A percentile compares a stretch with the other conserved stretches of the same genome.
These are phyloP conservation scores for Drosophila meridiana DNA, from an alignment of 2,888 invertebrate species.

Conservation along the genomic window DNA sequence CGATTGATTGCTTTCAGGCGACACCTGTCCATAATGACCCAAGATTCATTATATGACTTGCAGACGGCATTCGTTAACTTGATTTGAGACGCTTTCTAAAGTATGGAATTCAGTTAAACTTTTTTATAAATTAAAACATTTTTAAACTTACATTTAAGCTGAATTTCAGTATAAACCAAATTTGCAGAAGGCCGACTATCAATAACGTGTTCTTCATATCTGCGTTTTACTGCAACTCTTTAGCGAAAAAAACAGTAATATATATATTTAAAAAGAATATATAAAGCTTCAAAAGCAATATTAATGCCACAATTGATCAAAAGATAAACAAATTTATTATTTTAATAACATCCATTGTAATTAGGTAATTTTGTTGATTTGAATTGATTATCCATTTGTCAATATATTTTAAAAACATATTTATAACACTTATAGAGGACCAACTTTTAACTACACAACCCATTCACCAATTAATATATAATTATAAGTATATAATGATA, in stretches of 20 bases:
- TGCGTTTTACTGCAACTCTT: not conserved
- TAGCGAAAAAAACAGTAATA: not conserved
- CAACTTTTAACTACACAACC: no score
- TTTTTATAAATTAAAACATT: not conserved
- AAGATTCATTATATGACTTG: not conserved
- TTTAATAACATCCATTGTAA: no score
- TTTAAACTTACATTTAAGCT: not conserved
- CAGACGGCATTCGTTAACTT: conserved; percentile 1
- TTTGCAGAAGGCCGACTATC: not conserved
- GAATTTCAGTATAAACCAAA: not conserved
- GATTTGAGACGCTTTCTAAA: not conserved
- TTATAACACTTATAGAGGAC: no score
- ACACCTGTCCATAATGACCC: not conserved
- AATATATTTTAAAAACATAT: no score
- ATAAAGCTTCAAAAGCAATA: no score
- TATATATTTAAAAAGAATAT: not conserved
- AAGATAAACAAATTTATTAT: no score
- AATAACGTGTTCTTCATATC: not conserved
- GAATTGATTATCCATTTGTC: no score
- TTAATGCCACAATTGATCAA: no score
- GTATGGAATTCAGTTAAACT: not conserved
- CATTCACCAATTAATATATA: no score
- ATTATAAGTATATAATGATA: no score
- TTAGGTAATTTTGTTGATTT: no score
- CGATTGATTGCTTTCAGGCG: not conserved